A percentile compares a stretch with the other conserved stretches of the same genome.
phyloP scores from a whole-genome alignment of 2,113 vertebrate species.

The Sander lucioperca region DNA sequence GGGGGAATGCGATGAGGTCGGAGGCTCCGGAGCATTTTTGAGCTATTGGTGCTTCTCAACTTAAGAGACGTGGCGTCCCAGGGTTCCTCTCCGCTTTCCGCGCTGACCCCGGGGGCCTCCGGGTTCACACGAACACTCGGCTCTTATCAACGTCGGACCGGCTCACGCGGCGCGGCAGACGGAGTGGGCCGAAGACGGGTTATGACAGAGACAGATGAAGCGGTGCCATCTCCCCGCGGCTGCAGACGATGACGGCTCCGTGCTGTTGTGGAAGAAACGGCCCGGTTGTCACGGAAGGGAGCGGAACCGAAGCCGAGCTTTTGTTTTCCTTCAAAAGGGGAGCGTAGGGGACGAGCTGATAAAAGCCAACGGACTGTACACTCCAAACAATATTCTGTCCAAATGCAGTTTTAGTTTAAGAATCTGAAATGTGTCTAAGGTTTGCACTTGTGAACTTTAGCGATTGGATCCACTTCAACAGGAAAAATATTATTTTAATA shows the following conservation, averaged over 20 bases:
- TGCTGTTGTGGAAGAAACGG: conserved; percentile 57
- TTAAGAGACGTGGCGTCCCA: conserved; percentile 37
- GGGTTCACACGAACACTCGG: conserved; percentile 45
- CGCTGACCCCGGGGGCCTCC: conserved; percentile 36
- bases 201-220: conserved; percentile 68
- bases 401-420: not conserved
- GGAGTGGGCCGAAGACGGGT: conserved; percentile 18
- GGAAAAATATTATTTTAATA: not conserved
- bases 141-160: conserved; percentile 42
- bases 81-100: conserved; percentile 57
- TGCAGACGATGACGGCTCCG: conserved; percentile 33
- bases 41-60: conserved; percentile 38
- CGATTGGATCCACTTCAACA: not conserved
- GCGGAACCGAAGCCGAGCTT: conserved; percentile 14
- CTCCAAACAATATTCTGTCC: not conserved
- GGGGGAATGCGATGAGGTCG: conserved; percentile 47
- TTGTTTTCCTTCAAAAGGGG: conserved; percentile 27
- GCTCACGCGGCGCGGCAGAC: conserved; percentile 44
- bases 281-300: conserved; percentile 54
- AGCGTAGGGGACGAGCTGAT: conserved; percentile 19
- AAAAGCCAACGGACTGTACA: conserved; percentile 2
- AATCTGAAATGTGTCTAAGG: not conserved
- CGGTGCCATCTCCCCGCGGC: conserved; percentile 24
- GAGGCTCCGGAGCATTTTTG: conserved; percentile 39
- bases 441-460: conserved; percentile 4